Evolutionary conservation across 2,797 vertebrate species (phyloP).

Genomic region (Lindbergichthys nudifrons): DNA sequence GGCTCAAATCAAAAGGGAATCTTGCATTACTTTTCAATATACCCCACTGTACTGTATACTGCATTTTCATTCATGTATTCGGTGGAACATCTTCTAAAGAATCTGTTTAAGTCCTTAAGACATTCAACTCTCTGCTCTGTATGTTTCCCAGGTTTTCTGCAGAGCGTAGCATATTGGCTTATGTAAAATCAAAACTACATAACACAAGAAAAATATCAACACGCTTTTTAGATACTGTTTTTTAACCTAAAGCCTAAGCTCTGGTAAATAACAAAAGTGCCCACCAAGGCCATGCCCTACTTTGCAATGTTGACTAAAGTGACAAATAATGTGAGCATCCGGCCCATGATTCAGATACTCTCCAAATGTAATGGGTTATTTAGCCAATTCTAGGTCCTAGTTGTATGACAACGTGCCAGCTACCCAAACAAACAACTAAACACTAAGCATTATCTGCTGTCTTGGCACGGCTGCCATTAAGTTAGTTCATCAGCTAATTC

Average conservation of each 20-base stretch:
- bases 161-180: conserved; percentile 9
- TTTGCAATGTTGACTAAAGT: too few relatives aligned
- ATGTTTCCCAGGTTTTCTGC: conserved; percentile 15
- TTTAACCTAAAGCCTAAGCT: neutral
- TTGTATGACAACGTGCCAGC: too few relatives aligned
- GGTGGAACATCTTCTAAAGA: neutral
- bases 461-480: neutral
- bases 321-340: too few relatives aligned
- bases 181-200: conserved; percentile 1
- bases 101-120: neutral
- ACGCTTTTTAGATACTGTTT: neutral
- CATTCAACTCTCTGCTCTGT: neutral
- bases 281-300: too few relatives aligned
- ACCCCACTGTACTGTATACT: neutral
- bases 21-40: too few relatives aligned
- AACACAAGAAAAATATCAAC: conserved; percentile 9
- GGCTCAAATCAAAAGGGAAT: neutral
- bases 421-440: too few relatives aligned
- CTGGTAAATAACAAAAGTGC: too few relatives aligned
- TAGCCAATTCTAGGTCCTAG: too few relatives aligned
- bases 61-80: neutral
- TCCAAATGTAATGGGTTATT: too few relatives aligned
- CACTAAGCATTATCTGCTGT: neutral
- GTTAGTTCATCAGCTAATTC: neutral
- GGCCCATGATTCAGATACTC: too few relatives aligned